Evolutionary conservation across 2,888 invertebrate species (phyloP).

Genomic region (Opisthograptis luteolata): DNA sequence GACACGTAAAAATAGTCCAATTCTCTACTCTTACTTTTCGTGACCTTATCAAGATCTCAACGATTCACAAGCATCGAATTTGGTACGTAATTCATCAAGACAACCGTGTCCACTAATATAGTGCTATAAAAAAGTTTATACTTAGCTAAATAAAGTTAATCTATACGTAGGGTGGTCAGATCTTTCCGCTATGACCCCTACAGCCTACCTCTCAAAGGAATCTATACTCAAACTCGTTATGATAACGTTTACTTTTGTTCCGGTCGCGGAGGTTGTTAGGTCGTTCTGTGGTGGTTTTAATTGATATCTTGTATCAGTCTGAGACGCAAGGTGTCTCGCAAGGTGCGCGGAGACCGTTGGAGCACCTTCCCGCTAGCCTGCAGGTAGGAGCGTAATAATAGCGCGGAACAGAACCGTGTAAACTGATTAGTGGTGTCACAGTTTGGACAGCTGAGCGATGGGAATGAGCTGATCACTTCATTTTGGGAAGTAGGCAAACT

Average conservation of each 20-base stretch:
- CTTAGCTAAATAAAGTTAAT: slow-evolving; percentile 76
- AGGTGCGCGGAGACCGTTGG: slow-evolving; percentile 79
- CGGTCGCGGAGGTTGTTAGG: slow-evolving; percentile 22
- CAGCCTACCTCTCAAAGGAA: neutral
- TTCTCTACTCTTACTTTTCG: slow-evolving; percentile 43
- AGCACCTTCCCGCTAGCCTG: slow-evolving; percentile 58
- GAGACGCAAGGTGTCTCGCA: slow-evolving; percentile 80
- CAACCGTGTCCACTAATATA: slow-evolving; percentile 80
- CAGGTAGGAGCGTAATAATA: slow-evolving; percentile 54
- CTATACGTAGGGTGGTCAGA: slow-evolving; percentile 72
- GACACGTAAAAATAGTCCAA: slow-evolving; percentile 56
- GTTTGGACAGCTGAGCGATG: slow-evolving; percentile 20
- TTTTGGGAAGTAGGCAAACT: slow-evolving; percentile 32
- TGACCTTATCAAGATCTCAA: slow-evolving; percentile 61
- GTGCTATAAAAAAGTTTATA: slow-evolving; percentile 72
- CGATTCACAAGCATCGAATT: slow-evolving; percentile 57
- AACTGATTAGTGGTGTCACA: slow-evolving; percentile 70
- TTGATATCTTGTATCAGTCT: slow-evolving; percentile 77
- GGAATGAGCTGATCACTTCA: slow-evolving; percentile 25
- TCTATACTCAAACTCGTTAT: neutral
- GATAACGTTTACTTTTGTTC: slow-evolving; percentile 19
- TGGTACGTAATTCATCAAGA: slow-evolving; percentile 70
- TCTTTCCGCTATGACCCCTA: slow-evolving; percentile 62
- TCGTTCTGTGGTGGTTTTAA: slow-evolving; percentile 45
- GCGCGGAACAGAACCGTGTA: slow-evolving; percentile 66